Base-by-base conservation (phyloP, 2,888 invertebrate genomes). In the Nomada hirtipes region DNA sequence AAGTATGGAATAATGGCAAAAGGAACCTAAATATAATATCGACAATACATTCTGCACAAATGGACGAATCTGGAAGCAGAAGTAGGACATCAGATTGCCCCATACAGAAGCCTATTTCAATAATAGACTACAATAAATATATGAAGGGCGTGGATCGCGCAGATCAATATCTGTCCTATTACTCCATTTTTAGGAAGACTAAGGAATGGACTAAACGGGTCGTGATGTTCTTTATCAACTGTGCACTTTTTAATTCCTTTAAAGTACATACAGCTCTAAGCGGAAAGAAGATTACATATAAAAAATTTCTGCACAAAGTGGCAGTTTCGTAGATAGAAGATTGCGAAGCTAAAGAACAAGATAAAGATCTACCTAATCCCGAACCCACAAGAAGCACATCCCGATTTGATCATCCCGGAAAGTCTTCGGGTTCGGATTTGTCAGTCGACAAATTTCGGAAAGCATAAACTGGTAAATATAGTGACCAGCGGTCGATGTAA, bases 221-320 rank as follows among this genome's bases (percentile, higher is more conserved):
- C 36, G 68, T 78, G 26, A 65, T 68, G 67, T 78, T 72, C 23
- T 72, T 68, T 2, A 68, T 73, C 26, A 73, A 73, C 9, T 65
- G 47, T 73, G 73, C 65, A 20, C 71, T 71, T 52, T 71, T 71
- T 70, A 76, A 71, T 23, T 78, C 72, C 7, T 72, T 72, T 55
- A 72, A 67, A 67, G 47, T n/a, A 44, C 68, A 68, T 42, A 61
- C 59, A 76, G 29, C 57, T 50, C 18, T 70, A 20, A 64, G 57
- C 64, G 64, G 23, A 44, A 0, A 63, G 15, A 63, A 23, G 23
- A 15, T 59, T 29, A 18, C 59, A 15, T 59, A 59, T 7, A 29
- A 29, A 26, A 59, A 26, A 29, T 59, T 59, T 26, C 29, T 59
- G 59, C 59, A 59, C 59, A 59, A 63, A 50, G 61, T 13, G 44